Conservation (phyloP, 1,140 invertebrate species). For the Dryas iulia region DNA sequence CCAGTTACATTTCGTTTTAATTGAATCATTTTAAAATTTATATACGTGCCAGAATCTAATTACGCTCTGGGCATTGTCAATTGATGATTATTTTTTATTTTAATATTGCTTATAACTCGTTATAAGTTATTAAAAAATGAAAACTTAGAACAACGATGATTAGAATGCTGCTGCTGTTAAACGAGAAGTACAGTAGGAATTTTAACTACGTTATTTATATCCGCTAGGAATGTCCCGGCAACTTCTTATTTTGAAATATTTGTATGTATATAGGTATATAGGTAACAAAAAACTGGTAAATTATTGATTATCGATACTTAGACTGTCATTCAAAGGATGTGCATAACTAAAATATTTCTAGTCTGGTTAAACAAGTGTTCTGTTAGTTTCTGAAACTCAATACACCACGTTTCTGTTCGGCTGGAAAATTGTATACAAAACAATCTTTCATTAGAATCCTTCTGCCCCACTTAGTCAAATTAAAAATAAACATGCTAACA, state of each 20-base stretch:
- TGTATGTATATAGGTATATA: too few relatives aligned
- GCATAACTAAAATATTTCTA: too few relatives aligned
- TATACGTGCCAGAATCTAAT: conserved; percentile 23
- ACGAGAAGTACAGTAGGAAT: background rate
- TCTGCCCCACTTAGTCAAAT: too few relatives aligned
- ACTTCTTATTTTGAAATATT: background rate
- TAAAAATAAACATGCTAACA: too few relatives aligned
- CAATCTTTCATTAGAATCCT: too few relatives aligned
- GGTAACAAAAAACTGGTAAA: too few relatives aligned
- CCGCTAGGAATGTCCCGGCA: background rate
- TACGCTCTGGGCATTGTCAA: conserved; percentile 23
- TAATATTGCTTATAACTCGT: conserved; percentile 9
- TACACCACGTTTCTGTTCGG: too few relatives aligned
- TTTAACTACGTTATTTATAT: background rate
- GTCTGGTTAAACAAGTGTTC: too few relatives aligned
- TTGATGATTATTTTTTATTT: conserved; percentile 15
- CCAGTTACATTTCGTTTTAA: conserved; percentile 38
- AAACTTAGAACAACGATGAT: background rate
- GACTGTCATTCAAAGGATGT: too few relatives aligned
- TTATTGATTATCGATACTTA: too few relatives aligned
- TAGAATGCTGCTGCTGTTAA: background rate
- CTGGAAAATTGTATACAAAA: too few relatives aligned
- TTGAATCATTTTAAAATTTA: conserved; percentile 46
- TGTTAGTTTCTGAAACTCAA: too few relatives aligned
- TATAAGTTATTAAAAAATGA: conserved; percentile 3